Evolutionary conservation across 2,113 vertebrate species (phyloP).

Genomic region (Dasyprocta punctata): DNA sequence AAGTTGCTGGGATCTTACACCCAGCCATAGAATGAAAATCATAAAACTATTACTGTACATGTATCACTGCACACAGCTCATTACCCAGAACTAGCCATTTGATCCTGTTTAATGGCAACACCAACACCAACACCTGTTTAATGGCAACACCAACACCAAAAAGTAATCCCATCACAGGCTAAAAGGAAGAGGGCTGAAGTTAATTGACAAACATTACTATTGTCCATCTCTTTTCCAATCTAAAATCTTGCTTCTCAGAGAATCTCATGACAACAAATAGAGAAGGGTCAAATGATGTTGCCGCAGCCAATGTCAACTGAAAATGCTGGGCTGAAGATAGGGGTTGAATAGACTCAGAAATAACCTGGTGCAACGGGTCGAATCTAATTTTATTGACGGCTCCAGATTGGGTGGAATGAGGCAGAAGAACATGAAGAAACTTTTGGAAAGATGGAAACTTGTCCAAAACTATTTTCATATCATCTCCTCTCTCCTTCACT

Average conservation of each 20-base stretch:
- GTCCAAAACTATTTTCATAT: background rate
- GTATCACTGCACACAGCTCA: background rate
- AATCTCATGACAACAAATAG: background rate
- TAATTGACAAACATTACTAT: background rate
- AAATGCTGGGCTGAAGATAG: background rate
- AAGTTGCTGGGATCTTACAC: background rate
- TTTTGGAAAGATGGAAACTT: background rate
- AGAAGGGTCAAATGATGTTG: background rate
- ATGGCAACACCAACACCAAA: background rate
- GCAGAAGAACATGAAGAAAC: background rate
- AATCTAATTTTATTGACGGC: background rate
- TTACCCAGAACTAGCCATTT: background rate
- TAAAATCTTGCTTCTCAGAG: conserved; percentile 13
- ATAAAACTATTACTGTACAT: background rate
- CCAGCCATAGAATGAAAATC: background rate
- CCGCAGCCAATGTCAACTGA: background rate
- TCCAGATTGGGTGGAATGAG: background rate
- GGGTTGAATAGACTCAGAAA: background rate
- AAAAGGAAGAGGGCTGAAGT: background rate
- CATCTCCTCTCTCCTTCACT: background rate
- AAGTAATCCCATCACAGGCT: background rate
- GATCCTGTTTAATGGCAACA: background rate
- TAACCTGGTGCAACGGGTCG: background rate
- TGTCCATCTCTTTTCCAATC: background rate
- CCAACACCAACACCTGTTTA: background rate